phyloP scores from a whole-genome alignment of 2,113 vertebrate genomes.

The Larimichthys crocea region DNA sequence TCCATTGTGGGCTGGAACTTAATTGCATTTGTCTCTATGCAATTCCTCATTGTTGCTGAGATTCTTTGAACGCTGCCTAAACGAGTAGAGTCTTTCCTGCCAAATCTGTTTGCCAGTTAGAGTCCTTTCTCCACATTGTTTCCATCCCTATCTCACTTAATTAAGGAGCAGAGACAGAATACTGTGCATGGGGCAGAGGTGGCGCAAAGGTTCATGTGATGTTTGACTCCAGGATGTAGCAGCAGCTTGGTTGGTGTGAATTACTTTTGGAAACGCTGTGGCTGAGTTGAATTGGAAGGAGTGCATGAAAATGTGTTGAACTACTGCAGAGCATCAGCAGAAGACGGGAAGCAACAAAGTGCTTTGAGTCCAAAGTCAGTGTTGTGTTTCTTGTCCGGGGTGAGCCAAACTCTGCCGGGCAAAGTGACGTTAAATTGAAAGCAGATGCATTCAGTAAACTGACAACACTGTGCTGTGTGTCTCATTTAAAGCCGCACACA shows the following conservation, averaged over 20 bases:
- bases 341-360: not conserved
- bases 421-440: not conserved
- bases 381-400: not conserved
- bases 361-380: not conserved
- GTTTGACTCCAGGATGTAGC: not conserved
- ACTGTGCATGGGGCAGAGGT: too few species aligned
- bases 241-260: not conserved
- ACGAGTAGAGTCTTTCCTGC: not conserved
- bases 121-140: not conserved
- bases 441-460: not conserved
- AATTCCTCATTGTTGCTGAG: not conserved
- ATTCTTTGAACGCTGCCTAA: not conserved
- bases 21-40: not conserved
- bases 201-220: not conserved
- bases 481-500: too few species aligned
- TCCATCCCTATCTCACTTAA: too few species aligned
- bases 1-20: too few species aligned
- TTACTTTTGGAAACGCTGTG: not conserved
- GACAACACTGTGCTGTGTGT: not conserved
- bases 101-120: not conserved
- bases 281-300: not conserved
- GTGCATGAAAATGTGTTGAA: not conserved
- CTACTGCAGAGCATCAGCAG: not conserved
- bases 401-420: not conserved
- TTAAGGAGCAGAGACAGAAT: too few species aligned